Evolutionary conservation across 2,113 vertebrate species (phyloP), one percentile per base, ranked within the genome.

Genomic region (Aspidoscelis tigris): DNA sequence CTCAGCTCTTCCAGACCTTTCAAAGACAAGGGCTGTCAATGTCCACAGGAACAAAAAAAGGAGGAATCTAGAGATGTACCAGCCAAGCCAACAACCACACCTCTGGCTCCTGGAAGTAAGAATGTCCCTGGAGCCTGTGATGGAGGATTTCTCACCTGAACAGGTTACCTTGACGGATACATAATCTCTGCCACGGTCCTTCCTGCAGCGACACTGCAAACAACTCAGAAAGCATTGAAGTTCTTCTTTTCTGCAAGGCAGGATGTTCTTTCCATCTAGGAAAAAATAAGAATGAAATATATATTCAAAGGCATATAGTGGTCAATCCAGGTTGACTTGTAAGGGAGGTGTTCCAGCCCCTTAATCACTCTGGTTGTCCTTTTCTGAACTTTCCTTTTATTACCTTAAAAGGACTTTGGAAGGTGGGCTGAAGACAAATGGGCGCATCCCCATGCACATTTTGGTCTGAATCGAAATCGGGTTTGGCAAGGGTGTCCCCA

Each of bases 91-190:
- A 39, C 6, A 3, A 16, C 10, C 21, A 24, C 44, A 75, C 10
- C 2, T 7, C 5, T 1, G 16, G 24, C 39, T 16, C 39, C 75
- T 26, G 6, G 75, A 7, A 43, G 39, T 33, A 26, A 8, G 41
- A 39, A 39, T 50, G n/a, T 2, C 41, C 26, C 21, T 43, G 70
- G 69, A 2, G 2, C 0, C 41, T 18, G 16, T 78, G 22, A 43
- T 44, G 33, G 5, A 84, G 43, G 75, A 79, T 77, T 80, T 84
- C 96, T 97, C 97, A 97, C 97, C 96, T 93, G 97, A 97, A 93
- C 97, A 98, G 89, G 96, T 96, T 91, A 96, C 92, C 96, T 97
- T 97, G 96, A 97, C 97, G 94, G 97, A 96, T 96, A 96, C 96
- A 95, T 97, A 97, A 94, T 95, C 96, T 93, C 87, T 91, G 86